Percentiles rank a stretch among this genome's conserved stretches.
Evolutionary conservation across 2,797 vertebrate genomes (phyloP).

Genomic region (Typhlichthys eigenmanni): DNA sequence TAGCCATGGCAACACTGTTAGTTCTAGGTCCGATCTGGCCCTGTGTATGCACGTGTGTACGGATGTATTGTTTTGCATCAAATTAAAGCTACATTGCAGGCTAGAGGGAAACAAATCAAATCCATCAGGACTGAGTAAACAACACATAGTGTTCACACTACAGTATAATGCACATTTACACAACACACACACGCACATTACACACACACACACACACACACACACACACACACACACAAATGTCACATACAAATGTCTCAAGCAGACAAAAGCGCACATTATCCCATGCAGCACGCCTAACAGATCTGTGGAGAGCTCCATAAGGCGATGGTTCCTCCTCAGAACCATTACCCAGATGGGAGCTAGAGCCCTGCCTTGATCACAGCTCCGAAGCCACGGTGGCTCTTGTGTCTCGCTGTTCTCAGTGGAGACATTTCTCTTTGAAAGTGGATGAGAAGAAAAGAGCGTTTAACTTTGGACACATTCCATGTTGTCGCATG

Average conservation of each 20-base stretch:
- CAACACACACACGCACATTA: background rate
- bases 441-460: background rate
- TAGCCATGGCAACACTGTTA: background rate
- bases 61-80: slow-evolving; percentile 33
- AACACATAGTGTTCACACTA: slow-evolving; percentile 14
- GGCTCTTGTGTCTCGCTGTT: background rate
- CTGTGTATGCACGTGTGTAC: slow-evolving; percentile 8
- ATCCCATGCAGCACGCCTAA: background rate
- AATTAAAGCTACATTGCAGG: slow-evolving; percentile 14
- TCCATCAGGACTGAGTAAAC: slow-evolving; percentile 38
- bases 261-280: slow-evolving; percentile 1
- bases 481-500: background rate
- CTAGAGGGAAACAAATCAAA: slow-evolving; percentile 39
- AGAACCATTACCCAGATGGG: slow-evolving; percentile 25
- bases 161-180: background rate
- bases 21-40: background rate
- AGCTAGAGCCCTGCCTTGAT: slow-evolving; percentile 12
- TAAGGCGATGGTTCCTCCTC: slow-evolving; percentile 30
- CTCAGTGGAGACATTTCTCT: slow-evolving; percentile 1
- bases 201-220: background rate
- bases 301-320: slow-evolving; percentile 6
- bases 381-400: background rate
- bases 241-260: slow-evolving; percentile 6
- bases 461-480: background rate
- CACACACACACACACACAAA: too few relatives aligned